Conservation (phyloP, 2,888 invertebrate species). For the Rhaphigaster nebulosa region DNA sequence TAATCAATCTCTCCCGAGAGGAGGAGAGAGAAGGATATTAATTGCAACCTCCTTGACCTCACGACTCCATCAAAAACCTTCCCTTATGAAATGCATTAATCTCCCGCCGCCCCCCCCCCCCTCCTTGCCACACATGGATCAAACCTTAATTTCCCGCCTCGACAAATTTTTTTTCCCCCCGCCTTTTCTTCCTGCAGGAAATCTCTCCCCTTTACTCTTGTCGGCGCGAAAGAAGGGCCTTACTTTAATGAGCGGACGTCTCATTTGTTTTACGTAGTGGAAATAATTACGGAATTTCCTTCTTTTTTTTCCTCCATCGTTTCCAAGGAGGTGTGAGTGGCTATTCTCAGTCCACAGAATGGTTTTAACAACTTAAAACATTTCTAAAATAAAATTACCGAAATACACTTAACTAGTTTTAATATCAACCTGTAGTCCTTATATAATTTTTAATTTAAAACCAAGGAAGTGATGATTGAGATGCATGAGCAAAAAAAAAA, state of each 20-base stretch:
- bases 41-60: slow-evolving; percentile 51
- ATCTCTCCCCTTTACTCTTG: background rate
- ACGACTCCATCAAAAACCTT: slow-evolving; percentile 58
- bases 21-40: slow-evolving; percentile 52
- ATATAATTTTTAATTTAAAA: too few species aligned
- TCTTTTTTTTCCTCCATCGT: background rate
- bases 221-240: background rate
- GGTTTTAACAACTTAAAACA: background rate
- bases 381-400: background rate
- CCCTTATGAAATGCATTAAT: slow-evolving; percentile 62
- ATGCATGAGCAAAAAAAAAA: too few species aligned
- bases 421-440: too few species aligned
- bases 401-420: too few species aligned
- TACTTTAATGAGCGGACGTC: slow-evolving; percentile 6
- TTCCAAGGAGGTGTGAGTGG: background rate
- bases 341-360: background rate
- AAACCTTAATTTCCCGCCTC: slow-evolving; percentile 41
- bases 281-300: slow-evolving; percentile 23
- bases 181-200: background rate
- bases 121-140: slow-evolving; percentile 38
- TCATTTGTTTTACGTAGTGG: slow-evolving; percentile 32
- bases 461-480: too few species aligned
- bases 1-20: slow-evolving; percentile 58
- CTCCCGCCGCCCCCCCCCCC: slow-evolving; percentile 5
- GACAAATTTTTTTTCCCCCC: slow-evolving; percentile 42